Evolutionary conservation across 1,140 invertebrate species (phyloP).

Genomic region (Saxidomus purpurata): DNA sequence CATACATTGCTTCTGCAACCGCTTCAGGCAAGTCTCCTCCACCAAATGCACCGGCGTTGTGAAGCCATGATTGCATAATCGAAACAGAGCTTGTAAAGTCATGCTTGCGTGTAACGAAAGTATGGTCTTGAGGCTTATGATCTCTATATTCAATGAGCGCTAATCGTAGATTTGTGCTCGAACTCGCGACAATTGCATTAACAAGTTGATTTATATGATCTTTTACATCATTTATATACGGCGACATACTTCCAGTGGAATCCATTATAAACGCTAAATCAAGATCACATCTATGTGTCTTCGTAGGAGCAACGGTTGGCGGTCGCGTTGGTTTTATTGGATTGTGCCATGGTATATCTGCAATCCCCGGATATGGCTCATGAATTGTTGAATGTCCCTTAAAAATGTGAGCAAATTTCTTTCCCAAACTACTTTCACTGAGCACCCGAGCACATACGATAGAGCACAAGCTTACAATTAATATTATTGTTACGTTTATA

Average conservation of each 20-base stretch:
- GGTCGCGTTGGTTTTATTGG: too few relatives aligned
- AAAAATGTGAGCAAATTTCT: too few relatives aligned
- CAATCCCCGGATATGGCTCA: too few relatives aligned
- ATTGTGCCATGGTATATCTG: too few relatives aligned
- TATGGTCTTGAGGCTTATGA: conserved; percentile 72
- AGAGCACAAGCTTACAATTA: too few relatives aligned
- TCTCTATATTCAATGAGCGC: conserved; percentile 73
- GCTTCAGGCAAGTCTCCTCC: conserved; percentile 78
- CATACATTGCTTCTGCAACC: conserved; percentile 76
- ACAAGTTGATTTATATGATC: conserved; percentile 34
- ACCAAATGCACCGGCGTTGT: conserved; percentile 68
- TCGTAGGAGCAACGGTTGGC: too few relatives aligned
- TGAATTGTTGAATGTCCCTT: background rate
- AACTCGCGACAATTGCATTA: background rate
- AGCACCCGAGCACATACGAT: too few relatives aligned
- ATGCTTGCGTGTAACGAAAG: conserved; percentile 74
- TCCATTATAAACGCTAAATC: conserved; percentile 61
- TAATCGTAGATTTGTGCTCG: conserved; percentile 18
- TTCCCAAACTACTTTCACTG: too few relatives aligned
- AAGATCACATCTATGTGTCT: background rate
- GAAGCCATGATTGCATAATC: conserved; percentile 75
- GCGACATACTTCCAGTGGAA: conserved; percentile 57
- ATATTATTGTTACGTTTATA: too few relatives aligned
- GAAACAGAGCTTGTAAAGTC: conserved; percentile 74
- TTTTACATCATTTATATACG: conserved; percentile 28